phyloP scores from a whole-genome alignment of 2,888 invertebrate species.

The Lottia scabra region DNA sequence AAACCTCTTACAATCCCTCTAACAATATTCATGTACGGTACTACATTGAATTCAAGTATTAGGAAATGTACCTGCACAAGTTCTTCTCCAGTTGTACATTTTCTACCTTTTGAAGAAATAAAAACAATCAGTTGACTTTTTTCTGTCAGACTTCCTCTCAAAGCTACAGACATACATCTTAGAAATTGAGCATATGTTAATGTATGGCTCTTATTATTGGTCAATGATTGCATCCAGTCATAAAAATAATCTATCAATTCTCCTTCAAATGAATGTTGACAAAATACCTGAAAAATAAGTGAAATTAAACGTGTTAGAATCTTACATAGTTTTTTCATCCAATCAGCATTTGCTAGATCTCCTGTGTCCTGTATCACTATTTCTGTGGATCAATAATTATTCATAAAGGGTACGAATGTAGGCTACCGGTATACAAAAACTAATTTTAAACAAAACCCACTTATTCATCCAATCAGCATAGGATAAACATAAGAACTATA shows the following conservation, averaged over 20 bases:
- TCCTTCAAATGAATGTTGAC: conserved; percentile 20
- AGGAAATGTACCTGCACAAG: conserved; percentile 26
- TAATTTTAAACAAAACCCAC: no score
- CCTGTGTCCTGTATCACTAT: no score
- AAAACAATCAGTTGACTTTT: conserved; percentile 23
- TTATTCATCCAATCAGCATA: no score
- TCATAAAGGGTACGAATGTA: no score
- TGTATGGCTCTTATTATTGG: conserved; percentile 14
- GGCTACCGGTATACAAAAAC: no score
- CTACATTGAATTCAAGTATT: not conserved
- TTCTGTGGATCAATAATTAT: no score
- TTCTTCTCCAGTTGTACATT: conserved; percentile 18
- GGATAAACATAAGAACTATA: no score
- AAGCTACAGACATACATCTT: conserved; percentile 24
- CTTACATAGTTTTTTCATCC: no score
- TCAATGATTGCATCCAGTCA: conserved; percentile 22
- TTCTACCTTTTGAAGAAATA: conserved; percentile 22
- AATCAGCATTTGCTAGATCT: no score
- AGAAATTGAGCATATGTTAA: conserved; percentile 25
- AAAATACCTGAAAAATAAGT: conserved; percentile 20
- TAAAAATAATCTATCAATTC: conserved; percentile 22
- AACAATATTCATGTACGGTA: not conserved
- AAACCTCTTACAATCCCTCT: no score
- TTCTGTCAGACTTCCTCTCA: conserved; percentile 31
- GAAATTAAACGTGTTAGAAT: not conserved